Evolutionary conservation across 2,113 vertebrate species (phyloP).

Genomic region (Tonatia bakeri): DNA sequence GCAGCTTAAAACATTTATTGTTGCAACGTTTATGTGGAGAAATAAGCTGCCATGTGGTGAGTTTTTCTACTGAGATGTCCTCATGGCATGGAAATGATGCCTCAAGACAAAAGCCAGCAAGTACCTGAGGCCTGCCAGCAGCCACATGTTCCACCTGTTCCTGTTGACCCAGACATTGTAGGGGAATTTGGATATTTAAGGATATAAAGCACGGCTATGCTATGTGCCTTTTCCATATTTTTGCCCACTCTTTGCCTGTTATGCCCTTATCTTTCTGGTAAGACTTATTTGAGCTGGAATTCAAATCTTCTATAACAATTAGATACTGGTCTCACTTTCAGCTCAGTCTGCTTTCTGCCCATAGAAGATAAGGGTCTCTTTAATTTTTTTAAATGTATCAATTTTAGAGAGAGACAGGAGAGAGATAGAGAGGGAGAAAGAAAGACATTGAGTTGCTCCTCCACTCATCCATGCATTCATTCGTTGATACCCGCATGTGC

Average conservation of each 20-base stretch:
- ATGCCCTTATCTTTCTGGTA: not conserved
- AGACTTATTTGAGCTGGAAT: not conserved
- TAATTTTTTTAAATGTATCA: too few species aligned
- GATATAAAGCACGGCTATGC: not conserved
- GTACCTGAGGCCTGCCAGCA: not conserved
- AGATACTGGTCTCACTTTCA: not conserved
- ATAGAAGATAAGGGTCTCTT: not conserved
- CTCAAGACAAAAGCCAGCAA: not conserved
- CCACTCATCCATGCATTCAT: too few species aligned
- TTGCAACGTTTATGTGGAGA: not conserved
- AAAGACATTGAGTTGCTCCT: too few species aligned
- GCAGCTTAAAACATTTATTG: not conserved
- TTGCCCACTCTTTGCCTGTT: not conserved
- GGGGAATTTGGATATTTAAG: not conserved
- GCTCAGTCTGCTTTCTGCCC: not conserved
- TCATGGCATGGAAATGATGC: not conserved
- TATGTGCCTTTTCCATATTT: not conserved
- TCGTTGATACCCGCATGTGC: too few species aligned
- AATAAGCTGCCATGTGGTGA: not conserved
- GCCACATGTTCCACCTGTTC: not conserved
- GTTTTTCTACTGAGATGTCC: not conserved
- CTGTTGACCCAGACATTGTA: not conserved
- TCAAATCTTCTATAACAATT: not conserved
- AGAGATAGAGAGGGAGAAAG: too few species aligned
- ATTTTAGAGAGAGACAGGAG: too few species aligned